These are phyloP conservation scores for Prionchulus punctatus DNA, from an alignment of 2,888 invertebrate species.

Conservation along the genomic window DNA sequence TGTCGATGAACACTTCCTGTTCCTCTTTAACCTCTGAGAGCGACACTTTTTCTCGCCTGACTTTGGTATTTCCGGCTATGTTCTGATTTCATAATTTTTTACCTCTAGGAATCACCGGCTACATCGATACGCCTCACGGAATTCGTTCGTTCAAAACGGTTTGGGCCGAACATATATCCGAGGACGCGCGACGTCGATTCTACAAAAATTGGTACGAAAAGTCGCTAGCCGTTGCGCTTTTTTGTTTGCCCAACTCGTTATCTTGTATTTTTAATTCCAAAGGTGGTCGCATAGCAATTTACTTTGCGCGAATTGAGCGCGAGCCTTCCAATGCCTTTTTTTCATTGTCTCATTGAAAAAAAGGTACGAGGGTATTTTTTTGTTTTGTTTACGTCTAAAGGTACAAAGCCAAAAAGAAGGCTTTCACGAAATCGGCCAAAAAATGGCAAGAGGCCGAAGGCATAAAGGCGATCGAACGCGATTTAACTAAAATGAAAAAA, in stretches of 20 bases:
- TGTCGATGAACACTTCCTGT: no score
- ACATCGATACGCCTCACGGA: constrained; percentile 96
- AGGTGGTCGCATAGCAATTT: neutral
- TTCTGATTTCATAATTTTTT: neutral
- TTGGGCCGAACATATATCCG: constrained; percentile 96
- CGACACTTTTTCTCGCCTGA: no score
- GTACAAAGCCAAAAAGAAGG: constrained; percentile 99
- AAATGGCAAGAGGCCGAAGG: constrained; percentile 97
- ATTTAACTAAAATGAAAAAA: constrained; percentile 89
- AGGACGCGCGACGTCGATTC: constrained; percentile 93
- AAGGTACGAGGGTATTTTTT: neutral
- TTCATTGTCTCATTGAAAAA: neutral
- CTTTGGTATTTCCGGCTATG: no score
- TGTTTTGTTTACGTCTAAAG: constrained; percentile 43
- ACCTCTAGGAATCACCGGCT: constrained; percentile 57
- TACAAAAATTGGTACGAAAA: constrained; percentile 90
- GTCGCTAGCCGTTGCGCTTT: neutral
- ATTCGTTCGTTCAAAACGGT: constrained; percentile 82
- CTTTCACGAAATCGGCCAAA: constrained; percentile 90
- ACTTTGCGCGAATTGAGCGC: neutral
- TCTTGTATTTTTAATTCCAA: no score
- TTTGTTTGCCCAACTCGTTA: no score
- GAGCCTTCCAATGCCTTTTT: neutral
- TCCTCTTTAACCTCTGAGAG: no score
- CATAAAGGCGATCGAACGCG: constrained; percentile 85